Conservation (phyloP, 2,888 invertebrate genomes). For the Hyposoter didymator region DNA sequence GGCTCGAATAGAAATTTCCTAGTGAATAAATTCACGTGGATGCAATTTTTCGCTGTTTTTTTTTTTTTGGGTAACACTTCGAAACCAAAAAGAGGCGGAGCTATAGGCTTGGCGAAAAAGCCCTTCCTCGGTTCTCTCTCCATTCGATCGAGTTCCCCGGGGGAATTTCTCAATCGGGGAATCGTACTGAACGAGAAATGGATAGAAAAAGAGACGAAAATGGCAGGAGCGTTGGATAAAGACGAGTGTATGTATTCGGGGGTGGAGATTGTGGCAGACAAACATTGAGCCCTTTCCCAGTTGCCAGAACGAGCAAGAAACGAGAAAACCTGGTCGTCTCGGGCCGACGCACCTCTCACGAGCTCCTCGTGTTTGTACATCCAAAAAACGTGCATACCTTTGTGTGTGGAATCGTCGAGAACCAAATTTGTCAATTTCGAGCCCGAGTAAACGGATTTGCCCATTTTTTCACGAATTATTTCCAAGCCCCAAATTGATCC, state of each 20-base stretch:
- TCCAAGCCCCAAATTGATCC: neutral
- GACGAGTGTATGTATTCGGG: neutral
- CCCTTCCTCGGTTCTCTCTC: constrained; percentile 27
- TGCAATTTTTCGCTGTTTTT: neutral
- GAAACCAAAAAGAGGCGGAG: neutral
- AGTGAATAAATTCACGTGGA: no score
- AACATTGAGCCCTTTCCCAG: constrained; percentile 51
- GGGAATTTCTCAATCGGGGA: constrained; percentile 54
- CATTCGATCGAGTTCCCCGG: constrained; percentile 54
- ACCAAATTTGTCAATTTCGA: neutral
- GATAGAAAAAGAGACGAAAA: constrained; percentile 19
- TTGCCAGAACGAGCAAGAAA: constrained; percentile 29
- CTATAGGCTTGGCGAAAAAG: neutral
- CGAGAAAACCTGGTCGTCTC: constrained; percentile 31
- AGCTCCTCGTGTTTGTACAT: neutral
- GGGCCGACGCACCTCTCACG: constrained; percentile 23
- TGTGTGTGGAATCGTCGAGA: neutral
- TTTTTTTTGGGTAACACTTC: neutral
- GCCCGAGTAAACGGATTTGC: no score
- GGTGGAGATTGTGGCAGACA: constrained; percentile 47
- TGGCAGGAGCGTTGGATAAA: neutral
- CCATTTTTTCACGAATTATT: neutral
- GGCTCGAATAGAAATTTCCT: no score
- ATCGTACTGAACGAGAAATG: constrained; percentile 47
- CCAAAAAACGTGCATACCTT: neutral